Base-by-base conservation (phyloP, 1,140 invertebrate genomes). In the Ostrea denselamellosa region DNA sequence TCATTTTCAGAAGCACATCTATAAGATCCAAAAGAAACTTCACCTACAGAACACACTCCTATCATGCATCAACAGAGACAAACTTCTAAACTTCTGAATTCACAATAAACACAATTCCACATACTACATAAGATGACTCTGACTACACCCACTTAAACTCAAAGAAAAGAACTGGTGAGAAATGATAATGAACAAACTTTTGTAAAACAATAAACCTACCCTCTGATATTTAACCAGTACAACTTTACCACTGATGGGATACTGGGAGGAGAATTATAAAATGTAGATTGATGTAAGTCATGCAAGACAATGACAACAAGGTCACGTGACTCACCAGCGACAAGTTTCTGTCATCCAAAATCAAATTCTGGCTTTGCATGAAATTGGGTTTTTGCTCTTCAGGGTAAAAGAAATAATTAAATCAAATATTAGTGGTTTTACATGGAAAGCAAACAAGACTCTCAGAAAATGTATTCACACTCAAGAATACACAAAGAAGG, bases 261-360 rank as follows among this genome's bases (percentile, higher is more conserved):
- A 12, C 19, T 62, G n/a, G n/a, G 19, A 58, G 56, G 19, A 19
- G 5, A 17, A 8, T 8, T 10, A 10, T 9, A 56, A 2, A 56
- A 44, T 44, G 34, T 44, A 44, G 3, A 62, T 25, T 3, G 68
- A 77, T 14, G 14, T 25, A 77, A 14, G 3, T 34, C 68, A 77
- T 77, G 68, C 68, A 77, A 8, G 25, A 77, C 68, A 77, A 14
- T 28, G 22, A 77, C 68, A 77, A 25, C 10, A 77, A 25, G 22
- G 68, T 7, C 68, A 77, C 17, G 28, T 28, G 68, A 77, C 68
- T 77, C 68, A 77, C 68, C 68, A 77, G 25, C 10, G 68, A 77
- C 68, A 77, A 77, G 68, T 77, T 77, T 77, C 68, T 77, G 68
- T 77, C 68, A 34, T 77, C 68, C 68, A 77, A 25, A 77, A 77